Base-by-base conservation (phyloP, 2,797 vertebrate genomes). In the Microhierax caerulescens region DNA sequence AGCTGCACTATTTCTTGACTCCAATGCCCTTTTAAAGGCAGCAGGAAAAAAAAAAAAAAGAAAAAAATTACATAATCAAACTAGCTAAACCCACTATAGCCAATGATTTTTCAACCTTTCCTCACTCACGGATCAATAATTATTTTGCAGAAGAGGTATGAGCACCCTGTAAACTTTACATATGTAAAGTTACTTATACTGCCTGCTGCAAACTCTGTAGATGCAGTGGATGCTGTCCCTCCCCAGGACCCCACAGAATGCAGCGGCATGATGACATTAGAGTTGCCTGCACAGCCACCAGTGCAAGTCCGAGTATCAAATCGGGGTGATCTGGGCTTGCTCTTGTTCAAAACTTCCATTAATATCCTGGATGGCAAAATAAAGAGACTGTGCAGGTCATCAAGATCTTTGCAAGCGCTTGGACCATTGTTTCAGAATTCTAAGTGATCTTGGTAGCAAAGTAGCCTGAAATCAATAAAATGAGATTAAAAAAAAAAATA, bases 241-340 rank as follows among this genome's bases (percentile, higher is more conserved):
- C 16, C 39, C 21, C 32, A 25, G 47, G 13, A 78, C 16, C 13
- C 45, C 61, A 37, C 0, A 41, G n/a, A 61, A 30, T 15, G 10
- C 13, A 73, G n/a, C n/a, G 32, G 13, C 2, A 0, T 5, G 7
- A 45, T 13, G 5, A n/a, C 32, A 41, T 30, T 11, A 50, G 9
- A 45, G 21, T 5, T 82, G 28, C 8, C 65, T 56, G 11, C 17
- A 47, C n/a, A 65, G 30, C 13, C 61, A 56, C 20, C 11, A 43
- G 13, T 13, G 6, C 36, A 85, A 77, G 20, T 14, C 41, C n/a
- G 24, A 51, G 5, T 25, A 67, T 39, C 43, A 88, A 56, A 81
- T 65, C n/a, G n/a, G n/a, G n/a, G 3, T 5, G 2, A 75, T 80
- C 4, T 8, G 48, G 18, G 7, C 27, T 88, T 92, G 14, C 28